These are phyloP conservation scores for Melieria omissa DNA, from an alignment of 2,888 invertebrate species.

Conservation along the genomic window DNA sequence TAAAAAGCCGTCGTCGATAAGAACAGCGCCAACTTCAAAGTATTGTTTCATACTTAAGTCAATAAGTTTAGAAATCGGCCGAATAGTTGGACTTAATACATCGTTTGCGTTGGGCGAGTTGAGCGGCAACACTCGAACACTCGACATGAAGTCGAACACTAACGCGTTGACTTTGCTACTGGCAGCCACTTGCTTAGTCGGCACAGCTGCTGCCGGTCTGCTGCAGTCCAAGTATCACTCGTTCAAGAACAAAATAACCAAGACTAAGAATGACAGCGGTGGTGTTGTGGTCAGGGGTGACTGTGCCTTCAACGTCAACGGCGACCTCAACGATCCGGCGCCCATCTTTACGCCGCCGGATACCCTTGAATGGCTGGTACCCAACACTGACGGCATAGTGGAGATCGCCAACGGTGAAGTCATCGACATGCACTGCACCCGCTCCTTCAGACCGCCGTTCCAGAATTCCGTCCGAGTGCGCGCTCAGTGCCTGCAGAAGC, in stretches of 20 bases:
- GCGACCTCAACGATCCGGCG: constrained; percentile 68
- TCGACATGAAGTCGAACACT: constrained; percentile 8
- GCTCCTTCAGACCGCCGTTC: constrained; percentile 48
- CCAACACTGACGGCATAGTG: constrained; percentile 52
- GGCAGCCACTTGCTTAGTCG: not conserved
- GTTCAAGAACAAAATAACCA: too few species aligned
- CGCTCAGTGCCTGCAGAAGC: constrained; percentile 54
- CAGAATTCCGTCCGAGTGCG: constrained; percentile 46
- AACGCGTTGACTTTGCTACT: not conserved
- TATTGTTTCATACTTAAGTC: not conserved
- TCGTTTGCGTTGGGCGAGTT: too few species aligned
- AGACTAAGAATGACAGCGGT: not conserved
- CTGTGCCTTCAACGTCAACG: constrained; percentile 53
- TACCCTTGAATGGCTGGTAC: constrained; percentile 53
- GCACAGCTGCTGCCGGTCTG: not conserved
- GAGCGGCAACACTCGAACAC: not conserved
- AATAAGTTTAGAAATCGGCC: not conserved
- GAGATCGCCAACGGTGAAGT: constrained; percentile 49
- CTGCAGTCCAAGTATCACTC: not conserved
- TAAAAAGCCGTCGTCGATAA: too few species aligned
- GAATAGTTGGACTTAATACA: not conserved
- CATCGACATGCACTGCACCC: constrained; percentile 59
- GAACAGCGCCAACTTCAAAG: too few species aligned
- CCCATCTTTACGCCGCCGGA: constrained; percentile 70
- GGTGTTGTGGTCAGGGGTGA: constrained; percentile 37